A percentile compares a stretch with the other conserved stretches of the same genome.
Evolutionary conservation across 2,888 invertebrate genomes (phyloP).

Genomic region (Apocheima hispidaria): DNA sequence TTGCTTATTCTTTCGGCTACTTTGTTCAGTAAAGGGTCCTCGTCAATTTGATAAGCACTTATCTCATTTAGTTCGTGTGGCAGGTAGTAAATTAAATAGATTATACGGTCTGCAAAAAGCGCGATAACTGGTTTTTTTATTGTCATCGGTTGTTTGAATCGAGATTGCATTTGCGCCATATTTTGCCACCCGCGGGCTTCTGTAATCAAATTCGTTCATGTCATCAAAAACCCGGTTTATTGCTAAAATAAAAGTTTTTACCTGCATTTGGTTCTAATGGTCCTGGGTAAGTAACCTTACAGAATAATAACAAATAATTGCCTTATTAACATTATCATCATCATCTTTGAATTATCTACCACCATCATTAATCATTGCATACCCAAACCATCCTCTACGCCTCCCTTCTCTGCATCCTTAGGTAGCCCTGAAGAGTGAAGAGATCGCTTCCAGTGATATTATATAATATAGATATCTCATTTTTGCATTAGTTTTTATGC

Average conservation of each 20-base stretch:
- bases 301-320: constrained; percentile 4
- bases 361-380: too few relatives aligned
- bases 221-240: constrained; percentile 42
- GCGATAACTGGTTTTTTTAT: constrained; percentile 54
- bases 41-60: constrained; percentile 66
- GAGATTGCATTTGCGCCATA: constrained; percentile 49
- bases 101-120: constrained; percentile 55
- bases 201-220: constrained; percentile 45
- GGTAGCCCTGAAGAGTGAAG: too few relatives aligned
- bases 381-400: too few relatives aligned
- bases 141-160: constrained; percentile 45
- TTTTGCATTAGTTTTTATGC: too few relatives aligned
- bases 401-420: too few relatives aligned
- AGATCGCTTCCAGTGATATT: too few relatives aligned
- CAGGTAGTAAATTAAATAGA: constrained; percentile 67
- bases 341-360: too few relatives aligned
- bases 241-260: constrained; percentile 28
- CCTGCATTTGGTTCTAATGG: constrained; percentile 25
- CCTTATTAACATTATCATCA: too few relatives aligned
- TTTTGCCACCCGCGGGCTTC: constrained; percentile 43
- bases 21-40: constrained; percentile 59
- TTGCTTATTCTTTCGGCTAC: constrained; percentile 64
- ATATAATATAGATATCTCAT: too few relatives aligned
- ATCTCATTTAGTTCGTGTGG: constrained; percentile 58
- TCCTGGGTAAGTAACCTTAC: constrained; percentile 19